These are phyloP conservation scores for Atta cephalotes DNA, from an alignment of 1,140 invertebrate genomes.

Conservation along the genomic window DNA sequence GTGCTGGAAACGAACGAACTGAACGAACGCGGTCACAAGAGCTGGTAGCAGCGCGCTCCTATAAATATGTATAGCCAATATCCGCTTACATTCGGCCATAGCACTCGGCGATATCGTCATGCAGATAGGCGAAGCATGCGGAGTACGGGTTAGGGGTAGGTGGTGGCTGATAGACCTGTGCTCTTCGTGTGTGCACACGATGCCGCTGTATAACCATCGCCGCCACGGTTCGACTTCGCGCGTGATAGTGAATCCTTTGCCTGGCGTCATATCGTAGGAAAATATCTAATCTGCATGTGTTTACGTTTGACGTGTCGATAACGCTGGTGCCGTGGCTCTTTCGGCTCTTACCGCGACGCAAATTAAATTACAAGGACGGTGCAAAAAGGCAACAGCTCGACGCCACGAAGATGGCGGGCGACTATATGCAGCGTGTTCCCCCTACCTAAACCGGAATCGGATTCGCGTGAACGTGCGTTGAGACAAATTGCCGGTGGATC, in stretches of 20 bases:
- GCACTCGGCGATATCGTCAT: conserved; percentile 80
- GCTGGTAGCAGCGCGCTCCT: conserved; percentile 67
- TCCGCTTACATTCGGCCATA: conserved; percentile 81
- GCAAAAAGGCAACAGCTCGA: conserved; percentile 46
- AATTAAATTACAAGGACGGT: conserved; percentile 58
- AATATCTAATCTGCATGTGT: conserved; percentile 84
- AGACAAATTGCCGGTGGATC: conserved; percentile 57
- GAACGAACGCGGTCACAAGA: conserved; percentile 61
- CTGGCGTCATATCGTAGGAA: conserved; percentile 78
- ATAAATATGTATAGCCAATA: conserved; percentile 85
- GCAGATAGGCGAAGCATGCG: conserved; percentile 72
- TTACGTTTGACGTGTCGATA: conserved; percentile 82
- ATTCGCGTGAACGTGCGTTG: conserved; percentile 52
- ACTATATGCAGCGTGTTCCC: background rate
- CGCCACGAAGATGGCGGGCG: conserved; percentile 53
- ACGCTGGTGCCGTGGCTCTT: conserved; percentile 47
- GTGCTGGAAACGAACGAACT: conserved; percentile 67
- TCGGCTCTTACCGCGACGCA: conserved; percentile 60
- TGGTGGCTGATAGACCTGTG: conserved; percentile 39
- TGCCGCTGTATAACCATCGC: conserved; percentile 43
- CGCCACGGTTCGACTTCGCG: conserved; percentile 39
- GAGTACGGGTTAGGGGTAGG: conserved; percentile 47
- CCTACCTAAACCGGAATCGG: conserved; percentile 46
- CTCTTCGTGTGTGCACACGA: background rate
- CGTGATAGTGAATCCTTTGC: conserved; percentile 77